These are phyloP conservation scores for Cacajao melanocephalus DNA, from an alignment of 2,797 vertebrate species.

Conservation along the genomic window DNA sequence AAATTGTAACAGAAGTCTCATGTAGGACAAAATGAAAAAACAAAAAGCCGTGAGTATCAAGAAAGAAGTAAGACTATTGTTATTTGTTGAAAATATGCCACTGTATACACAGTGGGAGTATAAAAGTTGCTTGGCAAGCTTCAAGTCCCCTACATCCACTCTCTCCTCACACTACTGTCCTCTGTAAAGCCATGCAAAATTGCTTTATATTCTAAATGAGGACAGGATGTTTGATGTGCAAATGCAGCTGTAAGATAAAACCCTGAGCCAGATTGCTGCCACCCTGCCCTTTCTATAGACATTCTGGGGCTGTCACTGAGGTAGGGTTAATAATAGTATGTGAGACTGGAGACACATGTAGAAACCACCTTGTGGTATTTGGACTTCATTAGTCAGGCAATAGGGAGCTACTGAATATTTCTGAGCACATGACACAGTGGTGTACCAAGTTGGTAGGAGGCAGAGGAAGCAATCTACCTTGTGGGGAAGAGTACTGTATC, in stretches of 20 bases:
- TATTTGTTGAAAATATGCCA: not conserved
- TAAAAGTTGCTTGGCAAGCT: not conserved
- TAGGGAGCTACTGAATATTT: not conserved
- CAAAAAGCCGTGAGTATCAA: not conserved
- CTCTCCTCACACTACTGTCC: not conserved
- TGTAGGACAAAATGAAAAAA: not conserved
- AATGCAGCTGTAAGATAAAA: not conserved
- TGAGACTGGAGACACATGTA: not conserved
- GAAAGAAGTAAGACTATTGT: not conserved
- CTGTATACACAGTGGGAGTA: not conserved
- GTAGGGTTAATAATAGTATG: not conserved
- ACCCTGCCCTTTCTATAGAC: not conserved
- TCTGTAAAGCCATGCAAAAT: not conserved
- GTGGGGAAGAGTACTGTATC: not conserved
- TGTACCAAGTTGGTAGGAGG: not conserved
- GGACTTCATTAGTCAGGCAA: not conserved
- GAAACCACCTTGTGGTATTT: not conserved
- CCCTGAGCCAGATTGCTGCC: not conserved
- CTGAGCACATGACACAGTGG: not conserved
- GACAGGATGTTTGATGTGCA: not conserved
- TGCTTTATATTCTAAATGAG: not conserved
- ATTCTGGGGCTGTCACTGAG: not conserved
- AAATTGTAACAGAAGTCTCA: not conserved
- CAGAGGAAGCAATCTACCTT: not conserved
- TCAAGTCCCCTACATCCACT: too few species aligned